Conservation (phyloP, 2,797 vertebrate genomes). For the Phalloptychus januarius region DNA sequence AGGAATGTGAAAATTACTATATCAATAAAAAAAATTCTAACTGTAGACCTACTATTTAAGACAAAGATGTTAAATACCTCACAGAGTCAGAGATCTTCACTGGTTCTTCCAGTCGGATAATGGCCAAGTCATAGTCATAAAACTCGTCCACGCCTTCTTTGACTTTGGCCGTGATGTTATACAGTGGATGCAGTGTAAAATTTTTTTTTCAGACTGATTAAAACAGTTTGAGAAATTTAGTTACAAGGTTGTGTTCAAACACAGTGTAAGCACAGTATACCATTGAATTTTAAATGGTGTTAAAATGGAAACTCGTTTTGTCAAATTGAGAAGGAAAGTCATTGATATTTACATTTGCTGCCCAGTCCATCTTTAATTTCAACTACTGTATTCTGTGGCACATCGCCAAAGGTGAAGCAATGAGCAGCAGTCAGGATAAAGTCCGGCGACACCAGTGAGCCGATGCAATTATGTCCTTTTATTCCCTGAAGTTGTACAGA, state of each 20-base stretch:
- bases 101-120: slow-evolving; percentile 41
- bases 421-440: slow-evolving; percentile 75
- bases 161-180: slow-evolving; percentile 12
- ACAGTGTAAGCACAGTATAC: too few species aligned
- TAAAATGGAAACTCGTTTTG: background rate
- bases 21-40: background rate
- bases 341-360: slow-evolving; percentile 33
- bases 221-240: background rate
- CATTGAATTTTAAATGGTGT: too few species aligned
- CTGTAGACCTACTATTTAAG: background rate
- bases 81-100: background rate
- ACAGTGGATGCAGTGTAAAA: slow-evolving; percentile 17
- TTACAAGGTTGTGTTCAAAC: background rate
- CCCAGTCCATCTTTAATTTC: slow-evolving; percentile 15
- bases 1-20: background rate
- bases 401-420: slow-evolving; percentile 49
- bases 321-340: background rate
- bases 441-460: slow-evolving; percentile 59
- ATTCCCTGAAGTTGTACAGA: background rate
- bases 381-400: slow-evolving; percentile 2
- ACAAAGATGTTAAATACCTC: slow-evolving; percentile 41
- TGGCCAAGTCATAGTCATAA: slow-evolving; percentile 75
- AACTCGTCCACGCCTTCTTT: slow-evolving; percentile 40
- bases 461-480: slow-evolving; percentile 34
- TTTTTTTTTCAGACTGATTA: background rate